phyloP scores from a whole-genome alignment of 2,797 vertebrate genomes.

The Sternotherus odoratus region DNA sequence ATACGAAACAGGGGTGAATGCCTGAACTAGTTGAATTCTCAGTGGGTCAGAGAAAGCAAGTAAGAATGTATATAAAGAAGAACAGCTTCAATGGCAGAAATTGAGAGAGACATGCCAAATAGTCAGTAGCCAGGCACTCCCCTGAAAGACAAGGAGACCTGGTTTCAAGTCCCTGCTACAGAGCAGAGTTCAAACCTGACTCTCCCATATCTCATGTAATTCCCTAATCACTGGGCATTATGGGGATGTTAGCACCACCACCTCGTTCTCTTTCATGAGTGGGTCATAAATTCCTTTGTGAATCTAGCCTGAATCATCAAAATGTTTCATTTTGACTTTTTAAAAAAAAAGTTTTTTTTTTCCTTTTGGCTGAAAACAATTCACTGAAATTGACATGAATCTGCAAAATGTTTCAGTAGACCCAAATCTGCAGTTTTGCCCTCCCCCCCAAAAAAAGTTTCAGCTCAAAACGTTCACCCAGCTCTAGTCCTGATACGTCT shows the following conservation, averaged over 20 bases:
- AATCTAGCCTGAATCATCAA: neutral
- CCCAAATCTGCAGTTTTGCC: too few species aligned
- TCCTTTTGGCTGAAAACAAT: neutral
- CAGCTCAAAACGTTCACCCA: neutral
- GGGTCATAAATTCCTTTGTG: neutral
- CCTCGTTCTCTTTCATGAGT: neutral
- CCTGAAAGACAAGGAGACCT: neutral
- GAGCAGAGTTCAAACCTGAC: neutral
- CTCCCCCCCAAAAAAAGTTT: too few species aligned
- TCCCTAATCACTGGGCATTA: neutral
- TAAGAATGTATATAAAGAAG: too few species aligned
- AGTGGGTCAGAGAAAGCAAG: too few species aligned
- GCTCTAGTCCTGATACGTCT: neutral
- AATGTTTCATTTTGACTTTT: neutral
- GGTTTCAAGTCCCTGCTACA: neutral
- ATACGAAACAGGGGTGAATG: too few species aligned
- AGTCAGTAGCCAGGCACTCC: neutral
- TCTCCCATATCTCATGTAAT: neutral
- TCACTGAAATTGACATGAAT: neutral
- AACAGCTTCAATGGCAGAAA: neutral
- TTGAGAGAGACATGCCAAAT: neutral
- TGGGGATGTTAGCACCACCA: neutral
- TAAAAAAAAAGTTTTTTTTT: neutral
- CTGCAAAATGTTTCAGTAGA: too few species aligned
- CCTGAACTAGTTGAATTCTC: too few species aligned